Base-by-base conservation (phyloP, 92 coral and sea anemone species). In the Palythoa grandiflora region DNA sequence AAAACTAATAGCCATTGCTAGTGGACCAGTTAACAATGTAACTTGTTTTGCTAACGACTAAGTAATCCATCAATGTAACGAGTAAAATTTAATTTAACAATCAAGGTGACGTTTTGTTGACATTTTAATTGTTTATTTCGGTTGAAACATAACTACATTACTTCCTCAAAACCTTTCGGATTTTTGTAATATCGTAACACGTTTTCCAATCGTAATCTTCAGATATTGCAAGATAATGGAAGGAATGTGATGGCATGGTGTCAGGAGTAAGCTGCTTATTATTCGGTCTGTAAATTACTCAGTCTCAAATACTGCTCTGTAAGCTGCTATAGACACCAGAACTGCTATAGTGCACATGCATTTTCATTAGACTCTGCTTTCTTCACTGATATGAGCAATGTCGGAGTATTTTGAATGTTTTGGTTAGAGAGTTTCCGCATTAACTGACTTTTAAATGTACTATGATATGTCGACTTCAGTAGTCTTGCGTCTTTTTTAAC, bases 191-290 rank as follows among this genome's bases (percentile, higher is more conserved):
- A 11, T 61, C 54, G 57, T 81, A 81, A 81, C 75, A 48, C 63
- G 37, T 81, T 66, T 81, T 81, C 47, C 59, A 68, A 81, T 81
- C 86, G 86, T 68, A 81, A 47, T 81, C 86, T 81, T 81, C 75
- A 81, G 86, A 81, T 81, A 37, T 66, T 17, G 39, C 75, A 65
- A 48, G 86, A 53, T 81, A 65, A 66, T 65, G 74, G 86, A 51
- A 81, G 55, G 86, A 81, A 47, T 65, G 86, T 66, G 75, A 66
- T 66, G 86, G 86, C 86, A 81, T 81, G 86, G 86, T 81, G 86
- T 81, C 86, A 81, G 86, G 86, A 81, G 86, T 37, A 63, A 81
- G 57, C 75, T 81, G 86, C 13, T 63, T 65, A 8, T 81, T 47
- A 39, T 71, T 47, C 28, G 75, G 20, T 68, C 75, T 80, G 74